These are phyloP conservation scores for Psittacus erithacus DNA, from an alignment of 2,113 vertebrate species.

Conservation along the genomic window DNA sequence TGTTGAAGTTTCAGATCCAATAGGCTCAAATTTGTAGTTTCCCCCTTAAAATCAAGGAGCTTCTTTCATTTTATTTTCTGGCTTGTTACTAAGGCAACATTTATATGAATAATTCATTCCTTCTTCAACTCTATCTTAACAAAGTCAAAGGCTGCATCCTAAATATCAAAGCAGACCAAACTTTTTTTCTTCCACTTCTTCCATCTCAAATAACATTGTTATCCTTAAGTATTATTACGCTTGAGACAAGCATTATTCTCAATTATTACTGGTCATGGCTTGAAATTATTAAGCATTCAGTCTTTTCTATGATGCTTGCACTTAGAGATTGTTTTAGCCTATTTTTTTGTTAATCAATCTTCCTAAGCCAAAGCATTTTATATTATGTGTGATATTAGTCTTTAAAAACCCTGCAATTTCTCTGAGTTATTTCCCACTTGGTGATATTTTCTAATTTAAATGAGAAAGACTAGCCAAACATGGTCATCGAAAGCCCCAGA, in stretches of 20 bases:
- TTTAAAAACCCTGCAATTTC: not conserved
- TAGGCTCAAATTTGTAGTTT: slow-evolving; percentile 58
- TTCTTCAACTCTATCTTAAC: slow-evolving; percentile 75
- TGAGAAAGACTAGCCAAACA: slow-evolving; percentile 30
- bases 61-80: slow-evolving; percentile 76
- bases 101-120: slow-evolving; percentile 79
- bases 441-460: slow-evolving; percentile 21
- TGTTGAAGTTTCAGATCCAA: slow-evolving; percentile 52
- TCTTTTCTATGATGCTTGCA: slow-evolving; percentile 17
- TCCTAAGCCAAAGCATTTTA: slow-evolving; percentile 33
- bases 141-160: slow-evolving; percentile 76
- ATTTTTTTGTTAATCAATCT: slow-evolving; percentile 57
- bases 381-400: slow-evolving; percentile 21
- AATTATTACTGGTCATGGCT: slow-evolving; percentile 54
- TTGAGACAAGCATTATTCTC: slow-evolving; percentile 40
- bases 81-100: slow-evolving; percentile 75
- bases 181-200: slow-evolving; percentile 24
- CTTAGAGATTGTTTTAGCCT: slow-evolving; percentile 29
- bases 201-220: slow-evolving; percentile 47
- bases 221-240: slow-evolving; percentile 36
- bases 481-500: not conserved
- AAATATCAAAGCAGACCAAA: slow-evolving; percentile 74
- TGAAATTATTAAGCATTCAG: slow-evolving; percentile 57
- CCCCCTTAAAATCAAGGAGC: slow-evolving; percentile 65
- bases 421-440: not conserved